Evolutionary conservation across 1,140 invertebrate genomes (phyloP).

Genomic region (Lineus longissimus): DNA sequence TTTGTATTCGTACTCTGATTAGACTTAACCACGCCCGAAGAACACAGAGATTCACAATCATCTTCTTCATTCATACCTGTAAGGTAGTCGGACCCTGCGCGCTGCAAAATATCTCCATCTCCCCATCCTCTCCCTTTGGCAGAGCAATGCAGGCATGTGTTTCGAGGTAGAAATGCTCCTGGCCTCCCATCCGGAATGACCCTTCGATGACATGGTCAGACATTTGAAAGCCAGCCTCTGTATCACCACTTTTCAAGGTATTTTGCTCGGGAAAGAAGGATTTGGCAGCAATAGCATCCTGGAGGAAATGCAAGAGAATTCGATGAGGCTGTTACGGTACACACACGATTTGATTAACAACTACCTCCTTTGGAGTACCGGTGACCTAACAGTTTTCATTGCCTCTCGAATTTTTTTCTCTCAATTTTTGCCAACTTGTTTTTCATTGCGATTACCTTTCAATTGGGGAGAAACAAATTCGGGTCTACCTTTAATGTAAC

Average conservation of each 20-base stretch:
- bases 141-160: conserved; percentile 71
- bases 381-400: neutral
- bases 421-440: too few species aligned
- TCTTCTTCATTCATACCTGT: too few species aligned
- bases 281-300: conserved; percentile 28
- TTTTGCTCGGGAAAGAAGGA: conserved; percentile 18
- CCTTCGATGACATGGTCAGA: conserved; percentile 59
- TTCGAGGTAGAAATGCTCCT: conserved; percentile 96
- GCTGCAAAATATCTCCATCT: conserved; percentile 79
- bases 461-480: too few species aligned
- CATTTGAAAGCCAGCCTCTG: conserved; percentile 62
- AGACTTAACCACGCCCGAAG: too few species aligned
- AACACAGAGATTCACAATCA: too few species aligned
- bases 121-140: conserved; percentile 74
- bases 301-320: conserved; percentile 1
- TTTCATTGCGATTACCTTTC: too few species aligned
- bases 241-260: conserved; percentile 62
- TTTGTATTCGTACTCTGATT: too few species aligned
- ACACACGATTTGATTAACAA: too few species aligned
- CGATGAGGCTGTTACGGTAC: neutral
- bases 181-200: conserved; percentile 76
- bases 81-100: conserved; percentile 78
- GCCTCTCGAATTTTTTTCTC: too few species aligned
- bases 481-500: too few species aligned
- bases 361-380: too few species aligned